Conservation (phyloP, 2,113 vertebrate genomes). For the Trichechus manatus region DNA sequence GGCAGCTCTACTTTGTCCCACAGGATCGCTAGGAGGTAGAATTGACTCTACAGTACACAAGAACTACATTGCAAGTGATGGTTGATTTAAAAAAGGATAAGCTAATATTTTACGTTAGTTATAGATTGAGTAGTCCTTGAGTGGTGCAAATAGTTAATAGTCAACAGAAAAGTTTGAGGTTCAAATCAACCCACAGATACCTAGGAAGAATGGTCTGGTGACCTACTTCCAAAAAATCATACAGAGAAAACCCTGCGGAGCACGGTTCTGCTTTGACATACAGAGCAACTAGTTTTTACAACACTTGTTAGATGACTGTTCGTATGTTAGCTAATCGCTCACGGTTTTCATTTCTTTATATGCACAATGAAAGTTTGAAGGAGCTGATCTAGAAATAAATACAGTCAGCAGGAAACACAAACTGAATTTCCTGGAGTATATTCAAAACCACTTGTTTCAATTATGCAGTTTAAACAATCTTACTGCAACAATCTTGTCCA, state of each 20-base stretch:
- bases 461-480: background rate
- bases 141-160: too few species aligned
- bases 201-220: too few species aligned
- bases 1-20: too few species aligned
- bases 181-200: too few species aligned
- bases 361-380: background rate
- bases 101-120: constrained; percentile 5
- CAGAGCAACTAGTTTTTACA: background rate
- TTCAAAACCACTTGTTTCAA: background rate
- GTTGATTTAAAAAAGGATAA: background rate
- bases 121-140: background rate
- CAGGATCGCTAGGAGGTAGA: too few species aligned
- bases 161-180: too few species aligned
- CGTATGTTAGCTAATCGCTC: background rate
- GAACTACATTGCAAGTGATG: background rate
- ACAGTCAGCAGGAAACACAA: background rate
- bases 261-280: too few species aligned
- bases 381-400: background rate
- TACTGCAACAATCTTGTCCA: background rate
- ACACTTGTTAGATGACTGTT: background rate
- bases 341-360: background rate
- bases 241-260: too few species aligned
- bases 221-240: too few species aligned
- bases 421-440: background rate
- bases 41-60: too few species aligned